These are phyloP conservation scores for Scomber scombrus DNA, from an alignment of 2,113 vertebrate species.

Conservation along the genomic window DNA sequence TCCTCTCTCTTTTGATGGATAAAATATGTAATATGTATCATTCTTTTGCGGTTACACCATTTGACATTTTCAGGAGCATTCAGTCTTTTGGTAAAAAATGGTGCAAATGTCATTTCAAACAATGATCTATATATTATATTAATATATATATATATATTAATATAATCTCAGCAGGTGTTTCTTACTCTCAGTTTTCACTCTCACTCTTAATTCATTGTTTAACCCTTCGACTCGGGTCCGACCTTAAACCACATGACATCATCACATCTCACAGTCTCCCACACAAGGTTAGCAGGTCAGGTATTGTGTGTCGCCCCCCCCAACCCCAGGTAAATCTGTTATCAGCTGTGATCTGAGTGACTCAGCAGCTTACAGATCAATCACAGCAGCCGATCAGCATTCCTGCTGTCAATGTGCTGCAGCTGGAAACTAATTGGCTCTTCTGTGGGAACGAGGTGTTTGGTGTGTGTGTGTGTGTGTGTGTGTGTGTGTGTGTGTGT, in stretches of 20 bases:
- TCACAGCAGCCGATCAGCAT: conserved; percentile 20
- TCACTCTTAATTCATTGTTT: background rate
- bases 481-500: too few species aligned
- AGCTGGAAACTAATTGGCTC: conserved; percentile 31
- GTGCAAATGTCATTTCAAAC: too few species aligned
- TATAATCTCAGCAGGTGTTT: too few species aligned
- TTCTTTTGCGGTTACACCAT: too few species aligned
- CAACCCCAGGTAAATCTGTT: conserved; percentile 18
- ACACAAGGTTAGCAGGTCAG: conserved; percentile 4
- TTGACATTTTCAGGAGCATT: too few species aligned
- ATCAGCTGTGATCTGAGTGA: conserved; percentile 15
- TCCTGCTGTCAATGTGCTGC: conserved; percentile 31
- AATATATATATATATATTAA: too few species aligned
- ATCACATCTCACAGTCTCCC: background rate
- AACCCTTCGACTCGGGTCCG: background rate
- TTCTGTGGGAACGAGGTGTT: conserved; percentile 23
- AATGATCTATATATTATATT: too few species aligned
- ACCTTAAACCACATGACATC: conserved; percentile 22
- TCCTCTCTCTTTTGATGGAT: too few species aligned
- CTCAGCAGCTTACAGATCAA: background rate
- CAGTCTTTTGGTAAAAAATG: too few species aligned
- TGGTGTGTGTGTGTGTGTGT: too few species aligned
- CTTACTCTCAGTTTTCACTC: background rate
- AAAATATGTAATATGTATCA: too few species aligned
- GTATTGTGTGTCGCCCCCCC: conserved; percentile 1